Evolutionary conservation across 1,140 invertebrate species (phyloP), one percentile per base, ranked within the genome.

Genomic region (Psilanteris sp.): DNA sequence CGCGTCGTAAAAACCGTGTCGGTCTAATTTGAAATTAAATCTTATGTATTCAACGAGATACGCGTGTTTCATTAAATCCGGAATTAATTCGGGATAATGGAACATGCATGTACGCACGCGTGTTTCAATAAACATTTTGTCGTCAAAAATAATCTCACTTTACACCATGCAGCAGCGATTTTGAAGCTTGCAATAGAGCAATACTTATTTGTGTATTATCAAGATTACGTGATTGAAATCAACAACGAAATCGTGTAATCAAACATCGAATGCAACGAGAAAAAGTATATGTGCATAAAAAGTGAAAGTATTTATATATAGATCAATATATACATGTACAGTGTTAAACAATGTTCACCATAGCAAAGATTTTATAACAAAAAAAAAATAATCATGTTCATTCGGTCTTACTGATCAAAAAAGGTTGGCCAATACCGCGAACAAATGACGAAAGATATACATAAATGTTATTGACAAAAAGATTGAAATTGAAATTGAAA

Each of bases 11-110:
- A 62, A 57, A 55, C 20, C 26, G 31, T 18, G 32, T 4, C 24
- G 8, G 10, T 62, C 52, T 46, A 27, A n/a, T 36, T 71, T 50
- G 13, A 54, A 36, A 34, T 64, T 39, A 20, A 73, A 67, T 55
- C 32, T 54, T 55, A 29, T 20, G 41, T 44, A 37, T 46, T 31
- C 14, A 20, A 16, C 31, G 16, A 48, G 24, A 22, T 39, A 10
- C 29, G 8, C 13, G 16, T 6, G 41, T 57, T 57, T 43, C 36
- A 43, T 57, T 36, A 31, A 43, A 57, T 18, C 20, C 18, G 29
- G 16, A 32, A 59, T 44, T 10, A 26, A 43, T 41, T 41, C 5
- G 9, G 6, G 13, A 27, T 54, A 54, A 54, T 54, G 7, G 22
- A 39, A 27, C 24, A 4, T 13, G 11, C 9, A 3, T 36, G 1